These are phyloP conservation scores for Aporophyla lueneburgensis DNA, from an alignment of 2,888 invertebrate genomes.

Conservation along the genomic window DNA sequence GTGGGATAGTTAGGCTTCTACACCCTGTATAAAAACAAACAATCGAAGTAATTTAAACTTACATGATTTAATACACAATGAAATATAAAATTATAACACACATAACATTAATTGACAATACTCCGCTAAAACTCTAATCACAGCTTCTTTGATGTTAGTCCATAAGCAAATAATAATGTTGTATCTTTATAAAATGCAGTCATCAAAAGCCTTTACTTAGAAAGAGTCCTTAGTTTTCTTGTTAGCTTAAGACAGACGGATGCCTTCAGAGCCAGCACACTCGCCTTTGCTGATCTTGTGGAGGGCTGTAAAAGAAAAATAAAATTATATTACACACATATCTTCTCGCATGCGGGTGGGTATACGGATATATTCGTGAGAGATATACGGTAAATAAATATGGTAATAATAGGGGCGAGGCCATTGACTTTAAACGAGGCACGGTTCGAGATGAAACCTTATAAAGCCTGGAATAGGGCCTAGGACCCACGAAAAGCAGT, in stretches of 20 bases:
- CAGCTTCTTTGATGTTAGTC: constrained; percentile 77
- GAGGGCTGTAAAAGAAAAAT: constrained; percentile 87
- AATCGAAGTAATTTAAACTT: constrained; percentile 14
- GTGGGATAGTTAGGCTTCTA: too few species aligned
- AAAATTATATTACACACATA: too few species aligned
- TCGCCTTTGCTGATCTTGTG: constrained; percentile 91
- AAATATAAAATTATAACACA: constrained; percentile 38
- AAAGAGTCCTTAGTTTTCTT: constrained; percentile 13
- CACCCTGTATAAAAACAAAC: constrained; percentile 11
- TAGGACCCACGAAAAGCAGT: too few species aligned
- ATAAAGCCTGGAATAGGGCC: too few species aligned
- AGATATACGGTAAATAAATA: too few species aligned
- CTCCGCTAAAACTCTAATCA: constrained; percentile 68
- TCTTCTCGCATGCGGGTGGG: too few species aligned
- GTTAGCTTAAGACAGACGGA: constrained; percentile 90
- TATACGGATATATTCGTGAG: too few species aligned
- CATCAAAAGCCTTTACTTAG: constrained; percentile 34
- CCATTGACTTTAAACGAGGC: too few species aligned
- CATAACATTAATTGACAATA: constrained; percentile 23
- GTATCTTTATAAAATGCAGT: constrained; percentile 43
- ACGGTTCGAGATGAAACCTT: too few species aligned
- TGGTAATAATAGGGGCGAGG: too few species aligned
- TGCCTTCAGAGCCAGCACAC: constrained; percentile 92
- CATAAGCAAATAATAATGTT: constrained; percentile 49
- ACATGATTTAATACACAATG: constrained; percentile 48